A percentile compares a stretch with the other conserved stretches of the same genome.
Evolutionary conservation across 2,888 invertebrate genomes (phyloP).

Genomic region (Philopedon plagiatum): DNA sequence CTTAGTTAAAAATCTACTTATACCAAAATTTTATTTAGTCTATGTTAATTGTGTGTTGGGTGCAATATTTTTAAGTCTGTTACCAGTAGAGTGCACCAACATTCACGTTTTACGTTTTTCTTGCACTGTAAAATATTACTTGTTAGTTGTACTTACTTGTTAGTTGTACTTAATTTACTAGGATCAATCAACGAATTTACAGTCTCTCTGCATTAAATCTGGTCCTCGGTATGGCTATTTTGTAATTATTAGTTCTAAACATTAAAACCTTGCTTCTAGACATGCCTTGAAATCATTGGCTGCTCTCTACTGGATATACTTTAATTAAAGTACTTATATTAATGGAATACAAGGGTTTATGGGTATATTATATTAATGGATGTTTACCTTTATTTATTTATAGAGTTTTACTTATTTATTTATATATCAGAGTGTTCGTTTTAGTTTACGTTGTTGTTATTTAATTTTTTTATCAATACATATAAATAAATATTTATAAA

Average conservation of each 20-base stretch:
- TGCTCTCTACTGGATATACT: neutral
- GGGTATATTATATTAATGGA: slow-evolving; percentile 5
- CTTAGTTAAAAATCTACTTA: slow-evolving; percentile 5
- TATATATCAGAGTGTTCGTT: slow-evolving; percentile 6
- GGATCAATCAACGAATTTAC: no score
- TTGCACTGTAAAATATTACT: no score
- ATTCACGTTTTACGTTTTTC: neutral
- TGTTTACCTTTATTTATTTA: slow-evolving; percentile 13
- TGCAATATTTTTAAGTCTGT: slow-evolving; percentile 24
- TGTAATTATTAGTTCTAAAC: no score
- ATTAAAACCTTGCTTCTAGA: no score
- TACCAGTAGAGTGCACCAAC: neutral
- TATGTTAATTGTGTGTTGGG: slow-evolving; percentile 20
- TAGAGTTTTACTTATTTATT: slow-evolving; percentile 7
- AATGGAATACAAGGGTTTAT: slow-evolving; percentile 1
- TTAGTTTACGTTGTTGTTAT: slow-evolving; percentile 11
- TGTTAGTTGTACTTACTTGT: no score
- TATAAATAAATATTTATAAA: slow-evolving; percentile 2
- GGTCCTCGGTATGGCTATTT: no score
- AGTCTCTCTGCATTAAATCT: no score
- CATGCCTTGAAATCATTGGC: no score
- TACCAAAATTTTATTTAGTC: slow-evolving; percentile 28
- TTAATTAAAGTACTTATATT: slow-evolving; percentile 9
- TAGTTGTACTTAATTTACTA: no score
- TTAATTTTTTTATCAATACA: slow-evolving; percentile 1